Conservation (phyloP, 2,797 vertebrate species). For the Ctenosaura bakeri region DNA sequence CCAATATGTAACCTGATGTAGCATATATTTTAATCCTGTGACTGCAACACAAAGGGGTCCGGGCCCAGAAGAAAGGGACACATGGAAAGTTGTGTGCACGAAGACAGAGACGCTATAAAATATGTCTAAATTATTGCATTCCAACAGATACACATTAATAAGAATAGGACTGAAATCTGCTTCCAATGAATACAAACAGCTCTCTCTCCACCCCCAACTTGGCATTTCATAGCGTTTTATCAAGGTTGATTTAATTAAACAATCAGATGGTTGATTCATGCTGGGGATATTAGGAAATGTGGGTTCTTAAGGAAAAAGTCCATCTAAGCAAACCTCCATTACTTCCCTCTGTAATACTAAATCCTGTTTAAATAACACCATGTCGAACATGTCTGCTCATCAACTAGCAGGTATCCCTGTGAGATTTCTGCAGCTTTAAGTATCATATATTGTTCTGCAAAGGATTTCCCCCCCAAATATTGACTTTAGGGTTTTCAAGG, state of each 20-base stretch:
- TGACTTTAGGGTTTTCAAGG: constrained; percentile 79
- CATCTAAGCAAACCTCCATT: constrained; percentile 39
- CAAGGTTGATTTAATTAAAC: constrained; percentile 12
- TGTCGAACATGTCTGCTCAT: constrained; percentile 68
- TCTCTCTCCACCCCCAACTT: background rate
- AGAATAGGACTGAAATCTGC: background rate
- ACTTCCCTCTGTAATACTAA: constrained; percentile 63
- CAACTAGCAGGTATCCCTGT: constrained; percentile 65
- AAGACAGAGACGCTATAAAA: background rate
- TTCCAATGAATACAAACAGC: background rate
- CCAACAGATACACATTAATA: background rate
- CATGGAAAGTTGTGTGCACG: background rate
- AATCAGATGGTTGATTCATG: constrained; percentile 50
- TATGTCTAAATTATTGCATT: background rate
- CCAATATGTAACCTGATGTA: background rate
- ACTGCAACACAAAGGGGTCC: background rate
- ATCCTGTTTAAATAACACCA: constrained; percentile 79
- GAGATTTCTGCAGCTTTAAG: constrained; percentile 70
- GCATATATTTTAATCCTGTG: background rate
- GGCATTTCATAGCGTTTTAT: background rate
- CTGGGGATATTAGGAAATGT: constrained; percentile 60
- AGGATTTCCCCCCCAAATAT: constrained; percentile 73
- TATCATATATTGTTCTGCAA: constrained; percentile 51
- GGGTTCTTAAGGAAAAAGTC: constrained; percentile 60
- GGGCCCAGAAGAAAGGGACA: background rate